phyloP scores from a whole-genome alignment of 2,113 vertebrate genomes.

The Hemichromis elongatus region DNA sequence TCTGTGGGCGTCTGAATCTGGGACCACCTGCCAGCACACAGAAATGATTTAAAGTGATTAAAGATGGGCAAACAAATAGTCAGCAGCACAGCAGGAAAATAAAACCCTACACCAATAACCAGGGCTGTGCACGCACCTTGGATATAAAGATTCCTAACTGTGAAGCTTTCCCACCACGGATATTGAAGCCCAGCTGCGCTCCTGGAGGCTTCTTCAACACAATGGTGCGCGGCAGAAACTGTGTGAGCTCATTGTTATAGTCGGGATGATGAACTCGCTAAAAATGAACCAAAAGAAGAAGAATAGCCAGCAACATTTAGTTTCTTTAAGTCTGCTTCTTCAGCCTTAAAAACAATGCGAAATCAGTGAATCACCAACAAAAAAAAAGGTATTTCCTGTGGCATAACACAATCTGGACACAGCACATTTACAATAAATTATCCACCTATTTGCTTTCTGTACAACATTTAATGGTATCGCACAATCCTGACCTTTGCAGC shows the following conservation, averaged over 20 bases:
- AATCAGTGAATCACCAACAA: background rate
- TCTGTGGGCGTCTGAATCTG: conserved; percentile 91
- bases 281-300: background rate
- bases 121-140: conserved; percentile 75
- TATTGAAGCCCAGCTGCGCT: conserved; percentile 96
- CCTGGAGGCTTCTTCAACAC: conserved; percentile 92
- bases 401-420: background rate
- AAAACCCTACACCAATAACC: background rate
- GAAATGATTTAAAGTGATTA: background rate
- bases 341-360: background rate
- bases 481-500: background rate
- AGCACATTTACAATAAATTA: background rate
- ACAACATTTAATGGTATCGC: background rate
- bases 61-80: background rate
- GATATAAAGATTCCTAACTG: conserved; percentile 98
- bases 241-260: conserved; percentile 96
- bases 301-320: background rate
- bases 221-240: conserved; percentile 90
- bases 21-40: conserved; percentile 82
- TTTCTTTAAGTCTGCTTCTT: background rate
- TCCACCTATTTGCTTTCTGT: background rate
- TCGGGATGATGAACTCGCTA: conserved; percentile 92
- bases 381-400: background rate
- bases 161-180: conserved; percentile 94
- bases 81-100: background rate